These are phyloP conservation scores for Graphium colonna DNA, from an alignment of 2,888 invertebrate genomes.

Conservation along the genomic window DNA sequence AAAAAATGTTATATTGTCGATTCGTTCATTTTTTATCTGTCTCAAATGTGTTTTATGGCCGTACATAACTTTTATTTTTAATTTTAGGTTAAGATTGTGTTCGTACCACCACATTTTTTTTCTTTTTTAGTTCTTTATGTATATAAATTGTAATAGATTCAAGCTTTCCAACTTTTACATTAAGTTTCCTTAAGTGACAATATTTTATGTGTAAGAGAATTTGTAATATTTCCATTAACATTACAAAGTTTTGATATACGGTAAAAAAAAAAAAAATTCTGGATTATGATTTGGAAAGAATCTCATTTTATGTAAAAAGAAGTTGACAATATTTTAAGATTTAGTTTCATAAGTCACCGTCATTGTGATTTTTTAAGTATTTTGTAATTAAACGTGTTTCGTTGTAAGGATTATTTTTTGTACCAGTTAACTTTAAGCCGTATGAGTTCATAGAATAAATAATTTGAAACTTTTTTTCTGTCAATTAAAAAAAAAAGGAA, in stretches of 20 bases:
- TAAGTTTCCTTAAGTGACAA: slow-evolving; percentile 36
- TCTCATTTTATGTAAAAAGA: slow-evolving; percentile 28
- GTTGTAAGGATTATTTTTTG: slow-evolving; percentile 65
- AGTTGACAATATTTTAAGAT: slow-evolving; percentile 27
- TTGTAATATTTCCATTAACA: slow-evolving; percentile 9
- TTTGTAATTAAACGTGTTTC: slow-evolving; percentile 31
- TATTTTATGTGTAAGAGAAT: slow-evolving; percentile 17
- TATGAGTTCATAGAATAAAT: slow-evolving; percentile 33
- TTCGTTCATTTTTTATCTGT: slow-evolving; percentile 22
- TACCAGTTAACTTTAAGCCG: slow-evolving; percentile 53
- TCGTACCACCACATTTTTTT: slow-evolving; percentile 51
- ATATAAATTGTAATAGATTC: slow-evolving; percentile 35
- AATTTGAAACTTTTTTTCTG: slow-evolving; percentile 28
- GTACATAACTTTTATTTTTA: slow-evolving; percentile 33
- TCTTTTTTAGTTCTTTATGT: slow-evolving; percentile 36
- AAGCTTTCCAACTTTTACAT: slow-evolving; percentile 34
- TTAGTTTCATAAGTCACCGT: slow-evolving; percentile 57
- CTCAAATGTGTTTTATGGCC: slow-evolving; percentile 24
- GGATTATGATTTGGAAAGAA: slow-evolving; percentile 19
- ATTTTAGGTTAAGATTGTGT: slow-evolving; percentile 39
- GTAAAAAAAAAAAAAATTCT: neutral
- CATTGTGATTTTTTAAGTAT: slow-evolving; percentile 62
- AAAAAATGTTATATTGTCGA: slow-evolving; percentile 18
- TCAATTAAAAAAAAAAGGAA: slow-evolving; percentile 36
- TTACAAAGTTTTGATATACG: neutral